Conservation (phyloP, 2,797 vertebrate genomes). For the Distichodus sexfasciatus region DNA sequence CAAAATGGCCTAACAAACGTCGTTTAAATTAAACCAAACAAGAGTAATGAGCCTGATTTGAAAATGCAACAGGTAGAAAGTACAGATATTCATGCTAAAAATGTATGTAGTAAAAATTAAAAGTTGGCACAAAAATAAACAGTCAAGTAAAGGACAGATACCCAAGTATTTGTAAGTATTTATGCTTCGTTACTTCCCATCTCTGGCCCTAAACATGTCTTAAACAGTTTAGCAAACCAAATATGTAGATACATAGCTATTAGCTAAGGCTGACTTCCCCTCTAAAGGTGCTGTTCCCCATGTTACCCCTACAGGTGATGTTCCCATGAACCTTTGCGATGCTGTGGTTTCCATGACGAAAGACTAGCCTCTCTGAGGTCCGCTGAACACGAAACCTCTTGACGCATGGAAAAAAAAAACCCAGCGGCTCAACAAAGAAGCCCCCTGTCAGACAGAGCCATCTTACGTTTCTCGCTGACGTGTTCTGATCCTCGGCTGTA, state of each 20-base stretch:
- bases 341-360: conserved; percentile 12
- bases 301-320: not conserved
- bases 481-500: conserved; percentile 1
- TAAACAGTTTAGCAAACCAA: not conserved
- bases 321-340: conserved; percentile 39
- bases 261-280: not conserved
- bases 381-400: conserved; percentile 20
- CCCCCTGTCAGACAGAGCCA: conserved; percentile 11
- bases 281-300: conserved; percentile 11
- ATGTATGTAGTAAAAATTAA: too few species aligned
- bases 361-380: conserved; percentile 12
- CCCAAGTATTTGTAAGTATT: too few species aligned
- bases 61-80: too few species aligned
- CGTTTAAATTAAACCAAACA: too few species aligned
- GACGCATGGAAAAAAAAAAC: not conserved
- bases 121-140: too few species aligned
- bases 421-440: conserved; percentile 28
- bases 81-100: too few species aligned
- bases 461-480: conserved; percentile 26
- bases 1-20: too few species aligned
- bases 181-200: too few species aligned
- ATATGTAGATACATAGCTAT: not conserved
- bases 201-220: too few species aligned
- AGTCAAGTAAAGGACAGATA: too few species aligned
- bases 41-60: too few species aligned